Evolutionary conservation across 2,888 invertebrate species (phyloP), one percentile per base, ranked within the genome.

Genomic region (Drosophila mulleri): DNA sequence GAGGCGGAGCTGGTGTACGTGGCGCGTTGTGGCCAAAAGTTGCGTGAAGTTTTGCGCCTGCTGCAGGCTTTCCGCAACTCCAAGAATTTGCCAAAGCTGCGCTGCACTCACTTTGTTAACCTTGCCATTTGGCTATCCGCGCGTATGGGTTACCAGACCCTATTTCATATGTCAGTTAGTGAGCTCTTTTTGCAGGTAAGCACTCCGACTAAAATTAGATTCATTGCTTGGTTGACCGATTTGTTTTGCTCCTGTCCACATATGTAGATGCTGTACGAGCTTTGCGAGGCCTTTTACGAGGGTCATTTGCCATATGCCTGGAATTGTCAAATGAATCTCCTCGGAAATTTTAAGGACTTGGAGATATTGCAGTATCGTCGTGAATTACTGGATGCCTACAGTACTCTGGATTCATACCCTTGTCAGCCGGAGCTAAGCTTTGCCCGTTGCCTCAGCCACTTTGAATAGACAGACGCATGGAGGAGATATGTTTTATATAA

Each of bases 241-340:
- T 11, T 14, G 2, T 6, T 23, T 67, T 68, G 3, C 0, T 23
- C 2, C 2, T 16, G n/a, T 29, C 14, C 14, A 12, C 18, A 14
- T 37, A n/a, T n/a, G n/a, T n/a, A 88, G 88, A 73, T 89, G 69
- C 57, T 88, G 9, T 60, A 58, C 4, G 68, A 67, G 18, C 41
- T 87, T 0, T 47, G 67, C 14, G 26, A 56, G 9, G 72, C 67
- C 7, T 73, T 87, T 32, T 8, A 47, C 1, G 41, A 69, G 0
- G 41, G 54, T 9, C 61, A 59, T 29, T 35, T 88, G 12, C 52
- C 71, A 5, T 73, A 64, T 42, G 70, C 56, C 35, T 88, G 89
- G 87, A 37, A 73, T 26, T 12, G 47, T 0, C 3, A 45, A 9
- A 41, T 69, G 44, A 85, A 88, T 63, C 59, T 83, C 0, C 39